A percentile compares a stretch with the other conserved stretches of the same genome.
phyloP scores from a whole-genome alignment of 2,888 invertebrate species.

The Crossocerus cetratus region DNA sequence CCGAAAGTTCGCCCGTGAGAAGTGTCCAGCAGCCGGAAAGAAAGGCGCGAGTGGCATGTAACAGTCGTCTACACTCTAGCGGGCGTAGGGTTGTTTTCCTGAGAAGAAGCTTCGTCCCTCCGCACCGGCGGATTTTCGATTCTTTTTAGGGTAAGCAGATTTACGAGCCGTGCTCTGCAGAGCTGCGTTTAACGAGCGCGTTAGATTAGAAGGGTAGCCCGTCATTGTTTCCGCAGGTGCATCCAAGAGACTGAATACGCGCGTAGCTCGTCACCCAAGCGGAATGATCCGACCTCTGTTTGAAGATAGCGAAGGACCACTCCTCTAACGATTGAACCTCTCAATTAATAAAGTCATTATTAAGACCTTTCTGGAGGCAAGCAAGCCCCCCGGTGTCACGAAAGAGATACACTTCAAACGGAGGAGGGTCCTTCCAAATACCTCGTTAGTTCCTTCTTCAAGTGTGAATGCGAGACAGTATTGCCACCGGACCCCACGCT shows the following conservation, averaged over 20 bases:
- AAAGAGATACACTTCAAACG: constrained; percentile 12
- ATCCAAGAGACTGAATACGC: constrained; percentile 58
- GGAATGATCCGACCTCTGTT: constrained; percentile 23
- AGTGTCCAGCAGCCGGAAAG: too few relatives aligned
- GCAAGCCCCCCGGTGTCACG: neutral
- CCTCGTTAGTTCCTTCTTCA: constrained; percentile 53
- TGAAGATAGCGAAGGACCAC: constrained; percentile 9
- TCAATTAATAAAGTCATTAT: neutral
- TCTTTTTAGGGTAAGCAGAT: constrained; percentile 25
- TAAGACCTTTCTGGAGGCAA: neutral
- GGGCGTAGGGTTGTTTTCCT: too few relatives aligned
- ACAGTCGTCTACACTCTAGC: too few relatives aligned
- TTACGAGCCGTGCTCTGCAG: constrained; percentile 15
- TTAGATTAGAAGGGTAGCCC: constrained; percentile 31
- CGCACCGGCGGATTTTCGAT: constrained; percentile 40
- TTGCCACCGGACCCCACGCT: constrained; percentile 10
- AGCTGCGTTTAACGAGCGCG: neutral
- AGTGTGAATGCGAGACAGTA: constrained; percentile 37
- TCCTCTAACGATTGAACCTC: neutral
- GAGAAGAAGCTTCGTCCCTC: neutral
- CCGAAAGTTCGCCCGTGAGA: too few relatives aligned
- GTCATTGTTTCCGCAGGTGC: constrained; percentile 61
- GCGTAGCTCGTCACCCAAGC: constrained; percentile 22
- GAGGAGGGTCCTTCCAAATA: constrained; percentile 31
- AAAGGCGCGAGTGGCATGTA: too few relatives aligned